Conservation (phyloP, 2,888 invertebrate species). For the Pinctada fucata region DNA sequence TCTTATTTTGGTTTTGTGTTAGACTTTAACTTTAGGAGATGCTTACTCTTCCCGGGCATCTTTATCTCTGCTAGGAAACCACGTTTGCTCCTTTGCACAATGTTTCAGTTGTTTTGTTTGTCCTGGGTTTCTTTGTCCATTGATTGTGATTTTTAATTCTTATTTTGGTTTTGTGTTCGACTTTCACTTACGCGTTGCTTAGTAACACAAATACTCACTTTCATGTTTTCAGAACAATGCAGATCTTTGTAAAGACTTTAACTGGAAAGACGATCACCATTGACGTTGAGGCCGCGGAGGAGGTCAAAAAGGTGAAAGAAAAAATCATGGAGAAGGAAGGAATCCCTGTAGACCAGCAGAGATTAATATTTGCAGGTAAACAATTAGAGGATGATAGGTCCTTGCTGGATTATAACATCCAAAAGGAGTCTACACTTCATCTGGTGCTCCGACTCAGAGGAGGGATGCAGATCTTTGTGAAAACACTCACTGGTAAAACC, state of each 20-base stretch:
- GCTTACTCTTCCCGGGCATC: too few relatives aligned
- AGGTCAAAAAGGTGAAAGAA: not conserved
- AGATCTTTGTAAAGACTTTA: not conserved
- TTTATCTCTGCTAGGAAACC: too few relatives aligned
- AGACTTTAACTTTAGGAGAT: too few relatives aligned
- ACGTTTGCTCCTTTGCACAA: too few relatives aligned
- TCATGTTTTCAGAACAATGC: not conserved
- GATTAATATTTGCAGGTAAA: not conserved
- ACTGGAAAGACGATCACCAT: not conserved
- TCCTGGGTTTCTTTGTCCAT: too few relatives aligned
- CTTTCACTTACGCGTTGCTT: too few relatives aligned
- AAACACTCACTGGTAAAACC: conserved; percentile 4
- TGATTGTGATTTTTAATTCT: too few relatives aligned
- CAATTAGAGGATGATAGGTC: not conserved
- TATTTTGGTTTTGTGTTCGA: too few relatives aligned
- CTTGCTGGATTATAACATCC: not conserved
- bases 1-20: too few relatives aligned
- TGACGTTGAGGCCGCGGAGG: not conserved
- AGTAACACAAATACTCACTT: too few relatives aligned
- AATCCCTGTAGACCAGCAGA: not conserved
- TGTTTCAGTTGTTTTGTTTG: too few relatives aligned
- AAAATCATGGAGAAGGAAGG: not conserved
- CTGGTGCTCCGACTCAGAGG: not conserved
- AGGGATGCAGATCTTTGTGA: not conserved
- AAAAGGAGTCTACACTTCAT: not conserved